Base-by-base conservation (phyloP, 2,888 invertebrate genomes). In the Mycalesis mineus region DNA sequence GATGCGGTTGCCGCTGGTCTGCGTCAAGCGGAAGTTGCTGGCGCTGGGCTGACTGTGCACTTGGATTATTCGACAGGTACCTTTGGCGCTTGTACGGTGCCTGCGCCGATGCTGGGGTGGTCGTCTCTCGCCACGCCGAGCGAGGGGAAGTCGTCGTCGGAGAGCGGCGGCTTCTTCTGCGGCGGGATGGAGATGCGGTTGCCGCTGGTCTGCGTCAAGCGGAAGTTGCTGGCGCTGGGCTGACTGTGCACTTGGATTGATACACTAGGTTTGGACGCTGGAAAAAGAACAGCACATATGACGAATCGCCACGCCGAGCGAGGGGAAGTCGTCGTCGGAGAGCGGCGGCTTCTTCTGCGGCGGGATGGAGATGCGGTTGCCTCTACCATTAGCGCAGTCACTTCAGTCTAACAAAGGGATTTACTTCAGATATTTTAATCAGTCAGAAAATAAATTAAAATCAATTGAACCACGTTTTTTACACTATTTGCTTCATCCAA, bases 221-320 rank as follows among this genome's bases (percentile, higher is more conserved):
- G 74, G 73, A 89, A 89, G 75, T 86, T 88, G 68, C 86, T 88
- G 0, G 89, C 88, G 67, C 87, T 85, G 0, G 87, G 85, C 66
- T 87, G 88, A 63, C 88, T 84, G 71, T 88, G 89, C 55, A 90
- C 71, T 62, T 88, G 88, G 62, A 90, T 88, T 0, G 90, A 89
- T n/a, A 90, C 82, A 57, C 87, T 82, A 6, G 90, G 90, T 60
- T 90, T 90, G 0, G 65, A 55, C 2, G 83, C 87, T 88, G 72
- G 0, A 68, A 65, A 11, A 54, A 28, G n/a, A 9, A 49, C 7
- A 41, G n/a, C n/a, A n/a, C n/a, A n/a, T n/a, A n/a, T n/a, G n/a
- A n/a, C n/a, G n/a, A n/a, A n/a, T n/a, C n/a, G n/a, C n/a, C n/a
- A n/a, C n/a, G n/a, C n/a, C n/a, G n/a, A n/a, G n/a, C n/a, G n/a